Evolutionary conservation across 2,888 invertebrate genomes (phyloP), one percentile per base, ranked within the genome.

Genomic region (Drosophila histrio): DNA sequence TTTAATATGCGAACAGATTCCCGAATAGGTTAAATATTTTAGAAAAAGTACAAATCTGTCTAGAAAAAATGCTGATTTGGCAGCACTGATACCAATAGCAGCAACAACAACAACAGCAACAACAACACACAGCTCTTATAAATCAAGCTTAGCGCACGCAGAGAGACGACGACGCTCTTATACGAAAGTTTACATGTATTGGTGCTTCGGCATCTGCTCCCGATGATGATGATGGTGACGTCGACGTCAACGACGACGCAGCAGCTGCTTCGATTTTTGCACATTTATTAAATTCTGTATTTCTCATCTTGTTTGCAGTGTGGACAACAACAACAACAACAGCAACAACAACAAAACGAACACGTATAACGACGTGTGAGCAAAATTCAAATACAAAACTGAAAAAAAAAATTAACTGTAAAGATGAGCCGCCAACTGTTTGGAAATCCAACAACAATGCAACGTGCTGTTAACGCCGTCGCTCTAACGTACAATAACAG

Each of bases 371-470:
- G 32, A 34, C 26, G 24, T 30, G n/a, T 9, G 15, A 34, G 26
- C 8, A 50, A 38, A 38, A 36, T 38, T 26, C n/a, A 41, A 58
- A 43, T 43, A 32, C 13, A 24, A 24, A n/a, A 15, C n/a, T n/a
- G 15, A n/a, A 13, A 24, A 15, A 11, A 7, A 15, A 50, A 53
- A 58, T 49, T 38, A 39, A 59, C 32, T 47, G 26, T 21, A 2
- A 64, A 72, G 39, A 90, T 91, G 90, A 89, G 86, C 71, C 89
- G 88, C 24, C 71, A 90, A 54, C 70, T 91, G 47, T 74, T 89
- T 43, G 89, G 76, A 62, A 85, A 81, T 65, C 77, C 86, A 26
- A 44, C 61, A 41, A 53, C 72, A 28, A 47, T 87, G 8, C 81
- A 85, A 59, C 78, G 86, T 21, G 72, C 82, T 15, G 79, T 72